Percentiles rank a stretch among this genome's conserved stretches.
These are phyloP conservation scores for Atrina japonica DNA, from an alignment of 2,888 invertebrate genomes.

Conservation along the genomic window DNA sequence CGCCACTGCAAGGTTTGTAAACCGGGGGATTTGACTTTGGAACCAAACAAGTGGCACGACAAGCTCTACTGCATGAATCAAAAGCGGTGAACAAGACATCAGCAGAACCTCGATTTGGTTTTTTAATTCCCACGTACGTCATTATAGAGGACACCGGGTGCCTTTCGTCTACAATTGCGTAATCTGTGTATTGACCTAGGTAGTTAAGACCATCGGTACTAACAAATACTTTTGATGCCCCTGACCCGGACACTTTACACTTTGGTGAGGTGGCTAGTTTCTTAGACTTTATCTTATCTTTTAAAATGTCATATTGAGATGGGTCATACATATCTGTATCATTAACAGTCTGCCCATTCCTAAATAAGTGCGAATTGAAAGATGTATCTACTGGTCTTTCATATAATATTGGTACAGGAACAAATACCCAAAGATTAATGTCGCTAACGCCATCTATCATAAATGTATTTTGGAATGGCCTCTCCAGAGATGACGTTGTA, in stretches of 20 bases:
- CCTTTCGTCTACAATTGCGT: slow-evolving; percentile 60
- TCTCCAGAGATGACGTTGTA: slow-evolving; percentile 19
- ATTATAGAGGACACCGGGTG: slow-evolving; percentile 58
- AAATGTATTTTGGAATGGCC: slow-evolving; percentile 59
- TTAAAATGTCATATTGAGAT: slow-evolving; percentile 31
- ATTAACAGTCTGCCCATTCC: slow-evolving; percentile 37
- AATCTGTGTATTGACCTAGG: slow-evolving; percentile 63
- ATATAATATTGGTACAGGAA: slow-evolving; percentile 61
- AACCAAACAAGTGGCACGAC: slow-evolving; percentile 60
- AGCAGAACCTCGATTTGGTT: slow-evolving; percentile 42
- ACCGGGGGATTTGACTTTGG: slow-evolving; percentile 26
- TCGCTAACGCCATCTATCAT: slow-evolving; percentile 59
- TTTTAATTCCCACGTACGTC: slow-evolving; percentile 61
- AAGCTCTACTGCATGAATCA: slow-evolving; percentile 66
- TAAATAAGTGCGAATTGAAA: slow-evolving; percentile 43
- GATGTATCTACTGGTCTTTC: slow-evolving; percentile 50
- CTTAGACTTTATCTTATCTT: slow-evolving; percentile 18
- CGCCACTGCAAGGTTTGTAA: slow-evolving; percentile 63
- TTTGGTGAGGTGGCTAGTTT: slow-evolving; percentile 6
- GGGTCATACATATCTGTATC: slow-evolving; percentile 54
- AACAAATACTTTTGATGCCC: slow-evolving; percentile 55
- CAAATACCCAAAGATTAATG: slow-evolving; percentile 59
- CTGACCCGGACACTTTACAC: slow-evolving; percentile 21
- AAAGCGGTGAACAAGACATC: slow-evolving; percentile 58
- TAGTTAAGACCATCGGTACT: slow-evolving; percentile 67